Percentiles rank a stretch among this genome's conserved stretches.
These are phyloP conservation scores for Forbesichthys papilliferus DNA, from an alignment of 2,113 vertebrate genomes.

Conservation along the genomic window DNA sequence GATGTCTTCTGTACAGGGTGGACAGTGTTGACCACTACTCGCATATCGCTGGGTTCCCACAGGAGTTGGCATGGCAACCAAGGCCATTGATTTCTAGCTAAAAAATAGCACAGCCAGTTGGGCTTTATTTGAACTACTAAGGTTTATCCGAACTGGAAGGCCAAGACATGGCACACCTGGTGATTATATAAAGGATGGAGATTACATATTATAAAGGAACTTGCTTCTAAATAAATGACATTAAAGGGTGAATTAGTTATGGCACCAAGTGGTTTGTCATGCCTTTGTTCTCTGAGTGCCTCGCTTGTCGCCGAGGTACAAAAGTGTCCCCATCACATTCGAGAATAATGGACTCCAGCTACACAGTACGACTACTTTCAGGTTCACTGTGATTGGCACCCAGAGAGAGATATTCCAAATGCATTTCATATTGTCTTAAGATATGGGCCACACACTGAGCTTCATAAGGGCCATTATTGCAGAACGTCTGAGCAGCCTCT, in stretches of 20 bases:
- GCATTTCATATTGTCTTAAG: slow-evolving; percentile 18
- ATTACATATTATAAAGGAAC: no score
- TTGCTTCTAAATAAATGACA: no score
- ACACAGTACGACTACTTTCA: slow-evolving; percentile 17
- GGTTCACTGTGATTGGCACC: slow-evolving; percentile 30
- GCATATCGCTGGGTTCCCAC: no score
- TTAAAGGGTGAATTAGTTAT: neutral
- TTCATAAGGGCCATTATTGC: slow-evolving; percentile 35
- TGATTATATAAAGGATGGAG: no score
- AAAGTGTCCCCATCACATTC: slow-evolving; percentile 26
- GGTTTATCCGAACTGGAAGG: no score
- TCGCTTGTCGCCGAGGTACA: slow-evolving; percentile 20
- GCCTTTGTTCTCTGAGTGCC: slow-evolving; percentile 14
- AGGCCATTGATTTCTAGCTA: no score
- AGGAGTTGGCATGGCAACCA: no score
- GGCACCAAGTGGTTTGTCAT: slow-evolving; percentile 11
- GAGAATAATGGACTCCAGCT: slow-evolving; percentile 32
- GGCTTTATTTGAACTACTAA: no score
- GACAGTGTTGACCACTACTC: no score
- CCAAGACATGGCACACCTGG: no score
- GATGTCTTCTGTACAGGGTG: no score
- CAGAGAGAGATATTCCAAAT: slow-evolving; percentile 5
- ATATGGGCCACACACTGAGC: neutral
- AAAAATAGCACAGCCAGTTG: no score
- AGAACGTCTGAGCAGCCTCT: slow-evolving; percentile 22